Evolutionary conservation across 2,888 invertebrate genomes (phyloP).

Genomic region (Pyralis farinalis): DNA sequence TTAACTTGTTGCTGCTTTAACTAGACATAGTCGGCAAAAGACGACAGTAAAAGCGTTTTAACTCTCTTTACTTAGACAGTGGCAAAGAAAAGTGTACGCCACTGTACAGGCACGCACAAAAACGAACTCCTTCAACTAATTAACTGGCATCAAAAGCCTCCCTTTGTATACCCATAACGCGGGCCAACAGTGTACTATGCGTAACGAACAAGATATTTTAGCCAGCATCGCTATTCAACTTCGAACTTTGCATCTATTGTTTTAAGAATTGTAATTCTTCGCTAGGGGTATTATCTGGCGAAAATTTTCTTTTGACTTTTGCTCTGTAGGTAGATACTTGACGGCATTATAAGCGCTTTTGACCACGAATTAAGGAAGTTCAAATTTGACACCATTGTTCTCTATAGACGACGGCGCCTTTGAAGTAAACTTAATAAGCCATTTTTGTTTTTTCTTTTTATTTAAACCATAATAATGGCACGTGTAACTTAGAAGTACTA

Average conservation of each 20-base stretch:
- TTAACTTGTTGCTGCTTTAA: too few species aligned
- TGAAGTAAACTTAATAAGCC: slow-evolving; percentile 1
- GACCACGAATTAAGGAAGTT: slow-evolving; percentile 10
- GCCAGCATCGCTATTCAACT: neutral
- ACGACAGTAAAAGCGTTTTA: too few species aligned
- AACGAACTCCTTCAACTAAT: slow-evolving; percentile 9
- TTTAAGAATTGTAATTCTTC: neutral
- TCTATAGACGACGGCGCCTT: slow-evolving; percentile 1
- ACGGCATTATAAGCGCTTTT: slow-evolving; percentile 10
- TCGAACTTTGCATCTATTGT: neutral
- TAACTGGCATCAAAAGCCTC: slow-evolving; percentile 8
- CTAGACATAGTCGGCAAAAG: too few species aligned
- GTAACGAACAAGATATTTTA: neutral
- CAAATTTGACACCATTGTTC: slow-evolving; percentile 10
- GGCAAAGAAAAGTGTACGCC: neutral
- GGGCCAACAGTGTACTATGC: slow-evolving; percentile 2
- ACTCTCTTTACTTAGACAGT: neutral
- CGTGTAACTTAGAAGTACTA: too few species aligned
- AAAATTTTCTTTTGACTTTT: slow-evolving; percentile 6
- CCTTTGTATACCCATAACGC: slow-evolving; percentile 5
- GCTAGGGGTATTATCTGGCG: neutral
- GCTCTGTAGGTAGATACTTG: slow-evolving; percentile 4
- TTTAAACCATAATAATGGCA: neutral
- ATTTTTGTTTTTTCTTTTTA: neutral
- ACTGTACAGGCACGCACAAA: slow-evolving; percentile 7